phyloP scores from a whole-genome alignment of 1,140 invertebrate genomes.

The Augochlora pura region DNA sequence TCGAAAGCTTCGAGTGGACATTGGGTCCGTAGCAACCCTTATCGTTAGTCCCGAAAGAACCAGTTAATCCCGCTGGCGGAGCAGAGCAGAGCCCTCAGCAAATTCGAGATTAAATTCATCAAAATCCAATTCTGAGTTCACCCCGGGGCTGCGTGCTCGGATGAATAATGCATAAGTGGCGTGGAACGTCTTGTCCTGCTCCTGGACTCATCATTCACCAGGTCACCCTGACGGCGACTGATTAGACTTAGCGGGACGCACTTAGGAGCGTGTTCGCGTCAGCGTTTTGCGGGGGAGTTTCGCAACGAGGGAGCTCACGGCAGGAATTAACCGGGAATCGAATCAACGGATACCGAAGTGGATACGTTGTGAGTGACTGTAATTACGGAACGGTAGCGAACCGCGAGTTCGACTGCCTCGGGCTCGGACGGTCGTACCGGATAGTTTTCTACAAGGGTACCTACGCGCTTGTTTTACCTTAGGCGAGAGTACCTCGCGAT shows the following conservation, averaged over 20 bases:
- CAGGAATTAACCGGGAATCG: conserved; percentile 8
- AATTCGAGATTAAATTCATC: conserved; percentile 80
- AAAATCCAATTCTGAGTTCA: conserved; percentile 76
- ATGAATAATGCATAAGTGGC: conserved; percentile 78
- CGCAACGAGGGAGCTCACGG: background rate
- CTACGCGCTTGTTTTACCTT: conserved; percentile 5
- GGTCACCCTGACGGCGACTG: conserved; percentile 55
- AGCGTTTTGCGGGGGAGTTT: conserved; percentile 8
- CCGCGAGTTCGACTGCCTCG: conserved; percentile 40
- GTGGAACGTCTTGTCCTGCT: conserved; percentile 47
- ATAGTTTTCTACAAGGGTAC: conserved; percentile 25
- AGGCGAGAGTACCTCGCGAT: conserved; percentile 17
- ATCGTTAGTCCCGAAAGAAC: conserved; percentile 56
- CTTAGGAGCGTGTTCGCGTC: conserved; percentile 43
- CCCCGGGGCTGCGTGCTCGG: conserved; percentile 52
- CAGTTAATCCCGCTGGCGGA: conserved; percentile 70
- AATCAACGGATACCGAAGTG: conserved; percentile 18
- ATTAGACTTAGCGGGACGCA: conserved; percentile 57
- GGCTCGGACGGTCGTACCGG: background rate
- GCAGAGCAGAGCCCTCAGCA: conserved; percentile 70
- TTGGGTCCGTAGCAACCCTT: conserved; percentile 4
- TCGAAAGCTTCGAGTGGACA: no score
- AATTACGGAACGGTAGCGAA: conserved; percentile 73
- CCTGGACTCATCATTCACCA: conserved; percentile 39
- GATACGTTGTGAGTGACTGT: conserved; percentile 69